Evolutionary conservation across 2,888 invertebrate species (phyloP), one percentile per base, ranked within the genome.

Genomic region (Parnassius smintheus): DNA sequence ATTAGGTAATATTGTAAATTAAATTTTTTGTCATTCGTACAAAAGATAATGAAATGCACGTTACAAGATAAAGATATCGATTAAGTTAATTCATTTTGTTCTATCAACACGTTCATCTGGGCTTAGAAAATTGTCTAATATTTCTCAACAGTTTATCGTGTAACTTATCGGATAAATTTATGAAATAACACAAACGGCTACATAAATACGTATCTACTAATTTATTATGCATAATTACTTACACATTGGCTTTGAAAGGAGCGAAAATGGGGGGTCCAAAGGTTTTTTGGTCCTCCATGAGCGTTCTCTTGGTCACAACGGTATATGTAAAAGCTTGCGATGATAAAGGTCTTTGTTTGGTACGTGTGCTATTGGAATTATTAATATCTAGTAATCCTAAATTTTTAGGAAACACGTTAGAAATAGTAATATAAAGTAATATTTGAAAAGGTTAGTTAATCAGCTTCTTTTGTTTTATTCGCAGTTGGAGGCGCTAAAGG

Each of bases 321-420:
- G 72, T 71, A 2, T 81, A 75, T 62, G 77, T 81, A 1, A 66
- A 68, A 11, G 83, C 86, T 25, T 91, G 91, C 65, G 75, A 76
- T 48, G 91, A 88, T 9, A 91, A 88, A 66, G 83, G 78, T 59
- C 61, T 88, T 12, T 88, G 88, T 71, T 75, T 90, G 87, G 91
- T 91, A 81, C 50, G 73, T 64, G 7, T 13, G 48, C 9, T 13
- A 25, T 46, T 11, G 0, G 4, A 25, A 25, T 25, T 25, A 25
- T 25, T 25, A 25, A 25, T 25, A 4, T 25, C 25, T 25, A 25
- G 25, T 25, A 2, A 25, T 25, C 25, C 25, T 25, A 25, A 0
- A 25, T 25, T 3, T 25, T 0, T 25, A 25, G 2, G 4, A 25
- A 25, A 25, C 4, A 25, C 3, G 3, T 25, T 25, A 25, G 3